Percentiles rank a stretch among this genome's conserved stretches.
Evolutionary conservation across 2,113 vertebrate genomes (phyloP).

Genomic region (Ardeotis arabs): DNA sequence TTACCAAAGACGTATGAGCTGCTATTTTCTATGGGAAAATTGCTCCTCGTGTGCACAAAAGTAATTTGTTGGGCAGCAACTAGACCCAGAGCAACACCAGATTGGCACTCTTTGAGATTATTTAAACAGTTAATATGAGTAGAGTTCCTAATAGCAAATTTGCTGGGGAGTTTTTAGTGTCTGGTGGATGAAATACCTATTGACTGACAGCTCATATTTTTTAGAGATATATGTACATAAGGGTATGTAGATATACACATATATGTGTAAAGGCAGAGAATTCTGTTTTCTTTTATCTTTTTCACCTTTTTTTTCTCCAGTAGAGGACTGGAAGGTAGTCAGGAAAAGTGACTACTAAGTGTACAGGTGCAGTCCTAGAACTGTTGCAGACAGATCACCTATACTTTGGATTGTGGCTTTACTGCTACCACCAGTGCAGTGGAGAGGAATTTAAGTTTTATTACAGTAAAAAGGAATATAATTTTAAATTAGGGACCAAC

Average conservation of each 20-base stretch:
- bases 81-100: not conserved
- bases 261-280: not conserved
- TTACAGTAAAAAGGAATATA: not conserved
- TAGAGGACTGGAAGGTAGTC: not conserved
- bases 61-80: not conserved
- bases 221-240: not conserved
- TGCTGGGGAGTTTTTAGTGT: not conserved
- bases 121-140: not conserved
- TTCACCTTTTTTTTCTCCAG: not conserved
- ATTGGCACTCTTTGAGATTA: not conserved
- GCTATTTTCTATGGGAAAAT: not conserved
- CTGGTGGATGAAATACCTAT: not conserved
- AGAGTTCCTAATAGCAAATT: not conserved
- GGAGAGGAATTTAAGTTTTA: not conserved
- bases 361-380: not conserved
- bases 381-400: not conserved
- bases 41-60: not conserved
- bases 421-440: not conserved
- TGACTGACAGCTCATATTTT: not conserved
- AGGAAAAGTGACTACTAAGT: not conserved
- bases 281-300: not conserved
- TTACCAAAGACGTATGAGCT: not conserved
- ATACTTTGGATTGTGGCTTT: not conserved
- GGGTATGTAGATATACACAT: not conserved
- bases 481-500: not conserved